Base-by-base conservation (phyloP, 1,140 invertebrate genomes). In the Trichonephila clavata region DNA sequence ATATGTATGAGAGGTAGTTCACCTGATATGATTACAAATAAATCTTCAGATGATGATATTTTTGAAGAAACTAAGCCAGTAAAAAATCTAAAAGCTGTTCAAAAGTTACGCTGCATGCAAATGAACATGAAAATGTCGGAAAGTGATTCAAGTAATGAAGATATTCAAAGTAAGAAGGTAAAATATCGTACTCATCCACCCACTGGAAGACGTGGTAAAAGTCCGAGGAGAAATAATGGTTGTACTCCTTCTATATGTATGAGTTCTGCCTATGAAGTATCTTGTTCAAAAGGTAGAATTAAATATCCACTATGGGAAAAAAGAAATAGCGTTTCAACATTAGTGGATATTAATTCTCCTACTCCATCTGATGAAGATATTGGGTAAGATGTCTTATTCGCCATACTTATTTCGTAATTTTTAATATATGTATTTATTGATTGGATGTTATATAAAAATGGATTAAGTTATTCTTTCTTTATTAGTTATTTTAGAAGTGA, bases 141-240 rank as follows among this genome's bases (percentile, higher is more conserved):
- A 57, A 94, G 94, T 92, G 94, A 94, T 89, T 94, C 90, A 21
- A 94, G 94, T 71, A 94, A 92, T 92, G 94, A 92, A 83, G 94
- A 92, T 68, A 39, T 86, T 32, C 50, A 81, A n/a, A 39, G n/a
- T 18, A 43, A 27, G 2, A 90, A 94, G 61, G 27, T 63, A 86
- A 92, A 92, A 60, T 39, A 65, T 60, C 63, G 94, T 16, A 88
- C 50, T 27, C 94, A 92, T 59, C 84, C 84, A 59, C 94, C 94
- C n/a, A 57, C 27, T 57, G 68, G 68, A 10, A 61, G 90, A 68
- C 90, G 88, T n/a, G 90, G 84, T 20, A 94, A 92, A 86, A 92
- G 89, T 92, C 65, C 80, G 18, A 61, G 90, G 21, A 39, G 83
- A 20, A 86, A 80, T 50, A 59, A 21, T 71, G 88, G 83, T 21